A percentile compares a stretch with the other conserved stretches of the same genome.
Evolutionary conservation across 2,797 vertebrate genomes (phyloP).

Genomic region (Oreochromis grahami): DNA sequence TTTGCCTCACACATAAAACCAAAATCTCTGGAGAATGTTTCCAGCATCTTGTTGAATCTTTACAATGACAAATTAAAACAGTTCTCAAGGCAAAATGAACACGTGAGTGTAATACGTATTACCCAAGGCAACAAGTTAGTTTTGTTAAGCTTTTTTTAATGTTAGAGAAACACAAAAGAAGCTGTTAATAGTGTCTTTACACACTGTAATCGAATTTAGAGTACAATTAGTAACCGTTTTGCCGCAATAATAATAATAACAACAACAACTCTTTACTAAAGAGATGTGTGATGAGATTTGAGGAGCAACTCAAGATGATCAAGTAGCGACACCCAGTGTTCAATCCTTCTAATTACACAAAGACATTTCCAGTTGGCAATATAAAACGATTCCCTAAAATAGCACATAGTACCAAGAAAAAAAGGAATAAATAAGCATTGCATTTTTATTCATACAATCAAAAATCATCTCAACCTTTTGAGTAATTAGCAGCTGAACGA

Average conservation of each 20-base stretch:
- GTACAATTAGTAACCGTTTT: neutral
- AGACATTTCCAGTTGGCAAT: neutral
- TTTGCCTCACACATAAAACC: neutral
- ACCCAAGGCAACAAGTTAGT: neutral
- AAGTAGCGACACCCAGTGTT: neutral
- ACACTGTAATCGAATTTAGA: neutral
- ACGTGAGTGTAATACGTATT: neutral
- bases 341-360: neutral
- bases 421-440: neutral
- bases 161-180: neutral
- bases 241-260: neutral
- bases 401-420: neutral
- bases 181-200: neutral
- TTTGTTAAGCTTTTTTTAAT: neutral
- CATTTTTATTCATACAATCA: slow-evolving; percentile 28
- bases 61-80: neutral
- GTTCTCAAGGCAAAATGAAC: neutral
- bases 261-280: neutral
- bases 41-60: neutral
- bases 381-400: neutral
- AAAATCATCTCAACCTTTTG: neutral
- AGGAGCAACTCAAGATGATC: neutral
- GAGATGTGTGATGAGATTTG: neutral
- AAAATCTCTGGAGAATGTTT: neutral
- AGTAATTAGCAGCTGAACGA: neutral